Base-by-base conservation (phyloP, 2,797 vertebrate genomes). In the Coreius guichenoti region DNA sequence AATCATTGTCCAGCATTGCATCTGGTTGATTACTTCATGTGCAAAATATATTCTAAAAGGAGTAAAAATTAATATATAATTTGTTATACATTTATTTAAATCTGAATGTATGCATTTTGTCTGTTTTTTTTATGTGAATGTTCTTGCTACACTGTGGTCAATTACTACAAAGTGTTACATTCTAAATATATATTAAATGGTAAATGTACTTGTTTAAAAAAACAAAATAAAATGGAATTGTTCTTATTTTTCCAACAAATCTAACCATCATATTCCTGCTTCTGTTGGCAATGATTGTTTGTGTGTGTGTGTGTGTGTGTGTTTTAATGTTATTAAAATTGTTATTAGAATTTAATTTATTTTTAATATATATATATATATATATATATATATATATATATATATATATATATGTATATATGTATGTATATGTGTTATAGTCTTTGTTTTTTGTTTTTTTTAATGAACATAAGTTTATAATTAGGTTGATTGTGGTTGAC, bases 121-220 rank as follows among this genome's bases (percentile, higher is more conserved):
- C 91, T 91, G 88, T 91, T 91, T 91, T 88, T 93, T 93, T 88
- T 94, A 93, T 93, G 93, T 95, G 90, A 93, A 91, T 90, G 88
- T 88, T 89, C 90, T 92, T 90, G 88, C 92, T 92, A 91, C 92
- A 93, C 93, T 92, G 91, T 94, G 90, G 87, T 91, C 90, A 90
- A 90, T 93, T 92, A 84, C 82, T 89, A 88, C 85, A 85, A 91
- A 92, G 90, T 93, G 92, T 92, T 94, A 91, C 86, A 92, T 91
- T 92, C 90, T 90, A 89, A 83, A 92, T 92, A 91, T 90, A 93
- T 94, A 94, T 94, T 95, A 91, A 94, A 95, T 94, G 93, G 94
- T 95, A 89, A 92, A 94, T 94, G 94, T 96, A 93, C 90, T 94
- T 92, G 88, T 93, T 93, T 76, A 45, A 47, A 47, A 47, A 87